Conservation (phyloP, 2,113 vertebrate species). For the Arizona elegans region DNA sequence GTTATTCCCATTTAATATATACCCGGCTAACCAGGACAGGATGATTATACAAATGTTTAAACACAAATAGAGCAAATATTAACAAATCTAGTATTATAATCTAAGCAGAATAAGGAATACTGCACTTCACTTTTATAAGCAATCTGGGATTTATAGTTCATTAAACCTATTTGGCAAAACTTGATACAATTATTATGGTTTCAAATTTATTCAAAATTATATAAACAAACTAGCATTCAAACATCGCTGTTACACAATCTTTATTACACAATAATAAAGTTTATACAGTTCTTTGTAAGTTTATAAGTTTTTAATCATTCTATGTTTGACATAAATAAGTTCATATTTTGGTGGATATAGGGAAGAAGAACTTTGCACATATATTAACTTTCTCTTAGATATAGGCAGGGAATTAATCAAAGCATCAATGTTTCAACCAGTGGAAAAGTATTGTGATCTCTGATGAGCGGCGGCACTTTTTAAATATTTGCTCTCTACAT, state of each 20-base stretch:
- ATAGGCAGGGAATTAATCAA: not conserved
- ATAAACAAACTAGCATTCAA: conserved; percentile 2
- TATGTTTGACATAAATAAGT: not conserved
- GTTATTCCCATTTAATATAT: not conserved
- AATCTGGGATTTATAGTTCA: not conserved
- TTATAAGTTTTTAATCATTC: not conserved
- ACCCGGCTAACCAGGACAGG: not conserved
- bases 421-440: not conserved
- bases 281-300: too few species aligned
- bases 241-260: not conserved
- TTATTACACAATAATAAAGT: not conserved
- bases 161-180: conserved; percentile 10
- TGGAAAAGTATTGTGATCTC: not conserved
- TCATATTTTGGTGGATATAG: not conserved
- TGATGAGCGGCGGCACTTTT: too few species aligned
- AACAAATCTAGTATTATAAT: not conserved
- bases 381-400: not conserved
- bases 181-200: not conserved
- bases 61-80: not conserved
- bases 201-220: conserved; percentile 6
- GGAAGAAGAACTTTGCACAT: not conserved
- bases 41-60: not conserved
- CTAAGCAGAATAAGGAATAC: not conserved
- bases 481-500: not conserved
- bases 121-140: not conserved